Percentiles rank a stretch among this genome's conserved stretches.
Conservation (phyloP, 2,888 invertebrate genomes). For the Agrochola lychnidis region DNA sequence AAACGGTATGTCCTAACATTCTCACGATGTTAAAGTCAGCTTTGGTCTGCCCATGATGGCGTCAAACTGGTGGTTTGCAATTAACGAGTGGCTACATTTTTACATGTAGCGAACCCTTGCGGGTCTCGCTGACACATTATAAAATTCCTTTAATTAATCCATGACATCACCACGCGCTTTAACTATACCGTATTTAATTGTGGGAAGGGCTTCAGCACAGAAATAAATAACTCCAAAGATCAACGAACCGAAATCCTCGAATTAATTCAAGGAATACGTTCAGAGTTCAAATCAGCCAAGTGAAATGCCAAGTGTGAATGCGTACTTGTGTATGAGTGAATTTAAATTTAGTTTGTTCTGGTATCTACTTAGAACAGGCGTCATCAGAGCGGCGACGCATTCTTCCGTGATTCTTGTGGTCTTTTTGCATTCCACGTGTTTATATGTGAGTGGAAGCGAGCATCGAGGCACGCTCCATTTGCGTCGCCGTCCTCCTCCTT, state of each 20-base stretch:
- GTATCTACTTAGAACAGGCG: constrained; percentile 63
- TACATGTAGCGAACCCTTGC: constrained; percentile 53
- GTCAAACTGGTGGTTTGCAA: constrained; percentile 62
- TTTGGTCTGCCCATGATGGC: constrained; percentile 47
- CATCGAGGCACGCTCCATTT: constrained; percentile 85
- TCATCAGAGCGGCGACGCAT: constrained; percentile 69
- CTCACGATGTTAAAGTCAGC: constrained; percentile 73
- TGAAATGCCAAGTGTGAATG: constrained; percentile 17
- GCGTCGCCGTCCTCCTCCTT: constrained; percentile 77
- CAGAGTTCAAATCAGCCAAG: neutral
- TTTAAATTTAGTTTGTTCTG: constrained; percentile 47
- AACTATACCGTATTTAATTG: constrained; percentile 40
- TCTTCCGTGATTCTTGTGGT: constrained; percentile 82
- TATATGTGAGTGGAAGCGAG: constrained; percentile 80
- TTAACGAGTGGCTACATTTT: constrained; percentile 62
- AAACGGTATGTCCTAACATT: constrained; percentile 56
- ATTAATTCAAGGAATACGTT: constrained; percentile 12
- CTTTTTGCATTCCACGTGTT: constrained; percentile 82
- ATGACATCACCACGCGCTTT: constrained; percentile 73
- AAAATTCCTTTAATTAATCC: constrained; percentile 73
- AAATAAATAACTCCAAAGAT: constrained; percentile 22
- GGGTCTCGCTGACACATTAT: constrained; percentile 68
- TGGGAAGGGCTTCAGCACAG: constrained; percentile 31
- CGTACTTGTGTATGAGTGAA: constrained; percentile 27
- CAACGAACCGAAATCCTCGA: neutral